Percentiles rank a stretch among this genome's conserved stretches.
These are phyloP conservation scores for Anoncus sp. DNA, from an alignment of 2,888 invertebrate genomes.

Conservation along the genomic window DNA sequence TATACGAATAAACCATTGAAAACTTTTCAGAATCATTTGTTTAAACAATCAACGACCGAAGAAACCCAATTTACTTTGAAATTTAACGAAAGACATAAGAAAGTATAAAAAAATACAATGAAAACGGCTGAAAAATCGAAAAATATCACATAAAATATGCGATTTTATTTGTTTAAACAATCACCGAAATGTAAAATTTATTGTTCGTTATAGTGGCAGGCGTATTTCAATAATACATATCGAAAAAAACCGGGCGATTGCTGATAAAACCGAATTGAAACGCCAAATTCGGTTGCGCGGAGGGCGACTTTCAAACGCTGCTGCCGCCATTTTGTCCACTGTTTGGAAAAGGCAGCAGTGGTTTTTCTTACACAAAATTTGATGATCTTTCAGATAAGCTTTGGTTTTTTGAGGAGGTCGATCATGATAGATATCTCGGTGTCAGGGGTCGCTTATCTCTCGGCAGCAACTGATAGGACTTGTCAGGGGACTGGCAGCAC, in stretches of 20 bases:
- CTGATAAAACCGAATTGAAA: too few relatives aligned
- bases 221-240: too few relatives aligned
- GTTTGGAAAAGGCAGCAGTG: constrained; percentile 15
- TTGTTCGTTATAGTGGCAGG: too few relatives aligned
- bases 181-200: background rate
- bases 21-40: constrained; percentile 1
- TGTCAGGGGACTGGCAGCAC: constrained; percentile 10
- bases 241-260: too few relatives aligned
- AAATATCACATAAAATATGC: too few relatives aligned
- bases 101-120: too few relatives aligned
- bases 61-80: too few relatives aligned
- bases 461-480: constrained; percentile 12
- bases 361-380: constrained; percentile 24
- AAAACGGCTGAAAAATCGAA: too few relatives aligned
- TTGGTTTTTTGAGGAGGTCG: constrained; percentile 19
- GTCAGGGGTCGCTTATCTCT: background rate
- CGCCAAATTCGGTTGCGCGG: too few relatives aligned
- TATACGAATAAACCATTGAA: too few relatives aligned
- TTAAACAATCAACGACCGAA: constrained; percentile 26
- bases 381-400: constrained; percentile 5
- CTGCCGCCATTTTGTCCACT: constrained; percentile 17
- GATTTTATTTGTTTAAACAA: constrained; percentile 17
- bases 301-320: constrained; percentile 20
- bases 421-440: background rate
- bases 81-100: too few relatives aligned